phyloP scores from a whole-genome alignment of 2,113 vertebrate species.

The Anguilla rostrata region DNA sequence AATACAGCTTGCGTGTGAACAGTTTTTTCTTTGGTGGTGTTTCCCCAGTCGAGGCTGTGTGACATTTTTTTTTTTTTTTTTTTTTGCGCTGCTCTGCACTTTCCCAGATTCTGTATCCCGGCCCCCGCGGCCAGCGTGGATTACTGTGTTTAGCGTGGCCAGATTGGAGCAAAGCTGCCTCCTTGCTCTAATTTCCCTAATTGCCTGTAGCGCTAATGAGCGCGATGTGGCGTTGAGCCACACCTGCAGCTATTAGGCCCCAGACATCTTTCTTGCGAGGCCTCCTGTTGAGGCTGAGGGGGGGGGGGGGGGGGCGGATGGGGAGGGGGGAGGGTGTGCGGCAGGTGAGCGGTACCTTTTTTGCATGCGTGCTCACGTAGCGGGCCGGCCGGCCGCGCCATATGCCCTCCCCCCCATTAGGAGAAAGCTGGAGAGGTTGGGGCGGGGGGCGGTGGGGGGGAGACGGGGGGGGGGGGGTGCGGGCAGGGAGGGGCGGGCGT shows the following conservation, averaged over 20 bases:
- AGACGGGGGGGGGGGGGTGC: not conserved
- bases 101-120: not conserved
- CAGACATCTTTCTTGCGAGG: not conserved
- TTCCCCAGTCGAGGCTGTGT: not conserved
- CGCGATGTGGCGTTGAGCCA: slow-evolving; percentile 29
- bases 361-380: slow-evolving; percentile 12
- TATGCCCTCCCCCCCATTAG: slow-evolving; percentile 15
- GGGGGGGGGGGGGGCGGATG: too few species aligned
- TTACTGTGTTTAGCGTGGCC: slow-evolving; percentile 24
- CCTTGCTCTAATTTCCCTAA: slow-evolving; percentile 27
- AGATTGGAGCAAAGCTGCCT: slow-evolving; percentile 5
- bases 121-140: not conserved
- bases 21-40: not conserved
- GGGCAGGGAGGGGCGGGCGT: not conserved
- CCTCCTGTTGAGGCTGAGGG: slow-evolving; percentile 23
- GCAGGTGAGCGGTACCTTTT: not conserved
- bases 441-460: not conserved
- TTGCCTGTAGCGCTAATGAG: slow-evolving; percentile 24
- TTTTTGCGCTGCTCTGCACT: not conserved
- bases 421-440: slow-evolving; percentile 1
- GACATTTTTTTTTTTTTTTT: not conserved
- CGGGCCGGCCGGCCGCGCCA: slow-evolving; percentile 4
- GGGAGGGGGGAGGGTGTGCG: not conserved
- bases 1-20: not conserved
- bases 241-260: slow-evolving; percentile 38